Conservation (phyloP, 37 sponge, comb jelly and placozoan genomes). For the Trichoplax adhaerens region DNA sequence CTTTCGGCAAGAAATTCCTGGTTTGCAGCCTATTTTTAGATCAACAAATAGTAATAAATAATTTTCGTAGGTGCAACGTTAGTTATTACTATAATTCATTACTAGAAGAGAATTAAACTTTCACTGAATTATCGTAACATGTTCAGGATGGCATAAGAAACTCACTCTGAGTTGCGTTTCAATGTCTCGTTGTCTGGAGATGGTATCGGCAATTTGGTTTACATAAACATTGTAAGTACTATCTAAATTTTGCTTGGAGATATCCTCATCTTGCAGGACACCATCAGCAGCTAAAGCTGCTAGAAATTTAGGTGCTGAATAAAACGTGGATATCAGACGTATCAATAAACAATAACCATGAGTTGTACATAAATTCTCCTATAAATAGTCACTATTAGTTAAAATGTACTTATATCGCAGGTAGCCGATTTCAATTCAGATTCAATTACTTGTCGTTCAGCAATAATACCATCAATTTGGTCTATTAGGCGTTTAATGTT, state of each 20-base stretch:
- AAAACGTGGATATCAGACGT: background rate
- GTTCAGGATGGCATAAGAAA: background rate
- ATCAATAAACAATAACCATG: too few relatives aligned
- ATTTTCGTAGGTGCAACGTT: too few relatives aligned
- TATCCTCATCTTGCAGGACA: constrained; percentile 53
- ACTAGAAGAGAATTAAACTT: too few relatives aligned
- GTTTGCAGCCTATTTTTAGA: too few relatives aligned
- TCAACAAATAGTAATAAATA: too few relatives aligned
- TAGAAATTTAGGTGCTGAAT: constrained; percentile 55
- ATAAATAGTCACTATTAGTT: constrained; percentile 2
- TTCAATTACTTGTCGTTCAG: constrained; percentile 59
- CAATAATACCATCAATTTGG: constrained; percentile 59
- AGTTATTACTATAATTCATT: too few relatives aligned
- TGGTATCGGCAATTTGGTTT: constrained; percentile 26
- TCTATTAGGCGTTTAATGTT: constrained; percentile 64
- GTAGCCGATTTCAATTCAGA: constrained; percentile 39
- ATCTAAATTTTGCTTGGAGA: constrained; percentile 49
- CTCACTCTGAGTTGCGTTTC: constrained; percentile 10
- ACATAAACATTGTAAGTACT: background rate
- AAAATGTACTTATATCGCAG: constrained; percentile 37
- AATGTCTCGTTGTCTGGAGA: constrained; percentile 22
- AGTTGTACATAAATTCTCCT: background rate
- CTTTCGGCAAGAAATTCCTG: background rate
- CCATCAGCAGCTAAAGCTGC: constrained; percentile 52
- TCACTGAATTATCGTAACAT: too few relatives aligned